Conservation (phyloP, 2,797 vertebrate species). For the Propithecus deckenii region DNA sequence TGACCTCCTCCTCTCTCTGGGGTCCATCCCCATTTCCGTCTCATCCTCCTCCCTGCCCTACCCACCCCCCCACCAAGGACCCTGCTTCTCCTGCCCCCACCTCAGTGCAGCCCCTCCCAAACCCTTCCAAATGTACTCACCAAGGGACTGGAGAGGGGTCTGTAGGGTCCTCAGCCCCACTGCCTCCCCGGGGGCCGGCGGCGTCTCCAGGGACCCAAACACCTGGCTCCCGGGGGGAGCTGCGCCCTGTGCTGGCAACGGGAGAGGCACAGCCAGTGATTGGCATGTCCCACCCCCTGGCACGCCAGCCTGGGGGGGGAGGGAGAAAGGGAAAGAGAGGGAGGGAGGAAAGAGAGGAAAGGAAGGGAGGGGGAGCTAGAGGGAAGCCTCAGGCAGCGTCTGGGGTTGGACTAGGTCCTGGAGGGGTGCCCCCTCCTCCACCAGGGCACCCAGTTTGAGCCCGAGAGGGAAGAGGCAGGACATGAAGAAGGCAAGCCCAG, state of each 20-base stretch:
- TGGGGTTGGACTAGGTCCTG: slow-evolving; percentile 64
- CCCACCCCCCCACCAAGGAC: neutral
- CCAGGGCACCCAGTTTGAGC: slow-evolving; percentile 37
- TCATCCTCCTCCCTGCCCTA: neutral
- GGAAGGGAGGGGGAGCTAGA: slow-evolving; percentile 69
- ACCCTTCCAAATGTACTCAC: slow-evolving; percentile 65
- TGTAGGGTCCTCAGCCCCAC: slow-evolving; percentile 55
- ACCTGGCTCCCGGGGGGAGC: slow-evolving; percentile 80
- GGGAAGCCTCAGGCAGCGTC: slow-evolving; percentile 66
- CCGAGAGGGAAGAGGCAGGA: neutral
- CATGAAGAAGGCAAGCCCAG: slow-evolving; percentile 40
- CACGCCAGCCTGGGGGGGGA: slow-evolving; percentile 73
- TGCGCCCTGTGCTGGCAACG: slow-evolving; percentile 79
- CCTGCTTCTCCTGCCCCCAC: neutral
- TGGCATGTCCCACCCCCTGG: slow-evolving; percentile 83
- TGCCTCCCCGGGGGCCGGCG: slow-evolving; percentile 45
- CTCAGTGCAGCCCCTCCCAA: slow-evolving; percentile 27
- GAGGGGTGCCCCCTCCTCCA: slow-evolving; percentile 16
- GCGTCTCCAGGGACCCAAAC: slow-evolving; percentile 78
- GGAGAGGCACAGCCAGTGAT: slow-evolving; percentile 80
- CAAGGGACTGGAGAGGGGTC: slow-evolving; percentile 63
- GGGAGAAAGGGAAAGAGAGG: slow-evolving; percentile 40
- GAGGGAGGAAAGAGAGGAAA: slow-evolving; percentile 60
- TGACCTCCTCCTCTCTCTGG: neutral
- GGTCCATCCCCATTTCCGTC: slow-evolving; percentile 5